These are phyloP conservation scores for Nyctibius grandis DNA, from an alignment of 2,797 vertebrate genomes.

Conservation along the genomic window DNA sequence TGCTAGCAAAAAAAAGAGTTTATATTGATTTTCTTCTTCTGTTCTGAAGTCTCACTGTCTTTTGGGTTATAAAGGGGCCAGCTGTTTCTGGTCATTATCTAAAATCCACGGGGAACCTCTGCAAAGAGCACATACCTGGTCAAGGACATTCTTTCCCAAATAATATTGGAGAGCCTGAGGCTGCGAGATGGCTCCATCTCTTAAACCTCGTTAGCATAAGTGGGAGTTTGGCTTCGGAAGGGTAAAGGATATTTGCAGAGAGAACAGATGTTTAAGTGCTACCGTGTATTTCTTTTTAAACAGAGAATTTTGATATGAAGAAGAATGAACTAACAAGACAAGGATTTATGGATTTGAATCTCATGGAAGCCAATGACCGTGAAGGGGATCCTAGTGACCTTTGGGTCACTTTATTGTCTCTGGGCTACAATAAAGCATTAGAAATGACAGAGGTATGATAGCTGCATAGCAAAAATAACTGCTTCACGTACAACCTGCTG, in stretches of 20 bases:
- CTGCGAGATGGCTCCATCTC: not conserved
- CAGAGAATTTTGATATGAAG: slow-evolving; percentile 94
- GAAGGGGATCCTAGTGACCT: slow-evolving; percentile 87
- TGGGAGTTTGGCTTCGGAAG: not conserved
- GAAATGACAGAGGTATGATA: slow-evolving; percentile 84
- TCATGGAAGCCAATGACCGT: slow-evolving; percentile 91
- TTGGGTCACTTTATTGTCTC: slow-evolving; percentile 88
- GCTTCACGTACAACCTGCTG: not conserved
- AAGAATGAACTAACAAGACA: slow-evolving; percentile 89
- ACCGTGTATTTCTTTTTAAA: not conserved
- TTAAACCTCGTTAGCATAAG: not conserved
- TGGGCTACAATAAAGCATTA: slow-evolving; percentile 89
- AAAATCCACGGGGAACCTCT: not conserved
- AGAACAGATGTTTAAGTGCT: not conserved
- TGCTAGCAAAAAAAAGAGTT: not conserved
- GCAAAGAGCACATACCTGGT: not conserved
- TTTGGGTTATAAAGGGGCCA: not conserved
- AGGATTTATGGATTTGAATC: slow-evolving; percentile 92
- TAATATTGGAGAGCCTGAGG: not conserved
- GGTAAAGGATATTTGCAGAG: not conserved
- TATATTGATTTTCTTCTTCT: too few relatives aligned
- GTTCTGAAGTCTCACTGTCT: not conserved
- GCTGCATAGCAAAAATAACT: not conserved
- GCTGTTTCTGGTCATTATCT: not conserved
- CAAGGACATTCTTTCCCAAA: not conserved